phyloP scores from a whole-genome alignment of 2,888 invertebrate species.

The Noctua janthe region DNA sequence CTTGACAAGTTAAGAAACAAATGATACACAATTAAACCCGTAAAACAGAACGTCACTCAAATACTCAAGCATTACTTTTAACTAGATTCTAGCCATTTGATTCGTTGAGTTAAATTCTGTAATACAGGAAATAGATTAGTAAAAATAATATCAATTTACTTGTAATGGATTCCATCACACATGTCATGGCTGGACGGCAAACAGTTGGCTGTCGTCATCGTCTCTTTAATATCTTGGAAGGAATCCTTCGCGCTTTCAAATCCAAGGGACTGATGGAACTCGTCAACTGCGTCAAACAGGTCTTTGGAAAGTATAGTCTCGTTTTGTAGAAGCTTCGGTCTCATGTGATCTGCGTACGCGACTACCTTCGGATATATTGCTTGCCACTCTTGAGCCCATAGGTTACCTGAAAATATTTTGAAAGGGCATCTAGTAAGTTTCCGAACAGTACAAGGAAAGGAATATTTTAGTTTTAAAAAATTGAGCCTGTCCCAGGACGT shows the following conservation, averaged over 20 bases:
- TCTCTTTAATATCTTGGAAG: conserved; percentile 91
- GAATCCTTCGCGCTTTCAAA: conserved; percentile 91
- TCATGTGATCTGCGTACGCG: conserved; percentile 87
- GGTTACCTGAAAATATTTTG: conserved; percentile 86
- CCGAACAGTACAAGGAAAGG: neutral
- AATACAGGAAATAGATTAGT: neutral
- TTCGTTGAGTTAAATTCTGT: neutral
- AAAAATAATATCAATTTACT: conserved; percentile 80
- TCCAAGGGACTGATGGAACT: conserved; percentile 91
- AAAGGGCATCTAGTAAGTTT: neutral
- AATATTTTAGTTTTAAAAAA: neutral
- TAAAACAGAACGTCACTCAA: neutral
- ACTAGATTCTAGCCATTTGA: neutral
- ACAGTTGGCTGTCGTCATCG: conserved; percentile 91
- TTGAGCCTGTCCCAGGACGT: no score
- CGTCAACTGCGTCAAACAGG: conserved; percentile 91
- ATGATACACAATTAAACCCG: neutral
- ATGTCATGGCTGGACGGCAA: conserved; percentile 93
- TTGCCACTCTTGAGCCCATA: conserved; percentile 93
- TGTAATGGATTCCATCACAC: conserved; percentile 92
- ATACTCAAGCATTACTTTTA: no score
- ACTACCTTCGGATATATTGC: conserved; percentile 87
- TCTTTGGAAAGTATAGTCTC: conserved; percentile 83
- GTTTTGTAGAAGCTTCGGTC: conserved; percentile 86
- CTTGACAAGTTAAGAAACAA: neutral